phyloP scores from a whole-genome alignment of 2,113 vertebrate genomes.

The Balaenoptera acutorostrata region DNA sequence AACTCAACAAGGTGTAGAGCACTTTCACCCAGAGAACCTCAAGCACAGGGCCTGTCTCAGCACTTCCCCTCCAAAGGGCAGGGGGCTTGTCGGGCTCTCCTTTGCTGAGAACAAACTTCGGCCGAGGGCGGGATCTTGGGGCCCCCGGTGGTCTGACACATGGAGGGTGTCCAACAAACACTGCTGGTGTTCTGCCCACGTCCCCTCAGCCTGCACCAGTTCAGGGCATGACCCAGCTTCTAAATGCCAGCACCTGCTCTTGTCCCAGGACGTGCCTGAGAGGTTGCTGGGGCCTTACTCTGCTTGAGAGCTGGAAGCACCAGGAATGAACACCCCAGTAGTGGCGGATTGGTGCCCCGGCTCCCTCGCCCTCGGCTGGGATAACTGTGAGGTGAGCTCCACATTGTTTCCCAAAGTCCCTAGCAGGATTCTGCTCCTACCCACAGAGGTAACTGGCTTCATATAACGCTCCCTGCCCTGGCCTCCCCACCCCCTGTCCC shows the following conservation, averaged over 20 bases:
- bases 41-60: not conserved
- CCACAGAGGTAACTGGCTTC: not conserved
- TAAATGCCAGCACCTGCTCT: not conserved
- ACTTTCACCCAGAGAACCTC: not conserved
- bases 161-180: not conserved
- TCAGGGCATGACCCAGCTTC: not conserved
- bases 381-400: too few relatives aligned
- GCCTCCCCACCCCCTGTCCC: not conserved
- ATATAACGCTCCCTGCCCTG: not conserved
- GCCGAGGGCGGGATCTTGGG: not conserved
- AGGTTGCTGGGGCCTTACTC: not conserved
- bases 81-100: not conserved
- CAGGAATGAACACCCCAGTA: not conserved
- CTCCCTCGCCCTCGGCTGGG: not conserved
- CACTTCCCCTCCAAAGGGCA: not conserved
- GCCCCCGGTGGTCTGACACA: not conserved
- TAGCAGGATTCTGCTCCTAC: too few relatives aligned
- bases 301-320: not conserved
- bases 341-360: not conserved
- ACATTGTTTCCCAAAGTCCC: not conserved
- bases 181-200: rapidly evolving
- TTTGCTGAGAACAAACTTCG: not conserved
- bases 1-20: not conserved
- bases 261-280: not conserved
- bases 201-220: not conserved